Evolutionary conservation across 2,113 vertebrate species (phyloP), one percentile per base, ranked within the genome.

Genomic region (Saguinus imperator): DNA sequence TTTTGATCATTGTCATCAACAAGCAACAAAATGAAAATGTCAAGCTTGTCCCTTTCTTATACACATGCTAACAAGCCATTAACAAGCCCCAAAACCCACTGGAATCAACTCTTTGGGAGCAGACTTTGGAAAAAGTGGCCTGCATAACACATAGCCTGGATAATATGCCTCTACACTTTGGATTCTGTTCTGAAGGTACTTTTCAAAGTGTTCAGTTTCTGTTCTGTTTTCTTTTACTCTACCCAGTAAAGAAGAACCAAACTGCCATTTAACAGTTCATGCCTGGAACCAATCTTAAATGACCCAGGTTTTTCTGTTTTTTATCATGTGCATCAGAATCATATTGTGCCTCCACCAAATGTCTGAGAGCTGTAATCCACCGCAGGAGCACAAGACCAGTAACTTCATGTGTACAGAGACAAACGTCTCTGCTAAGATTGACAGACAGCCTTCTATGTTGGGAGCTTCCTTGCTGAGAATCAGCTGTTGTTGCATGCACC

Each of bases 261-360:
- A 25, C 76, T 91, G 55, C 58, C 52, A 52, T 95, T 93, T 80
- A 95, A 90, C 48, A 94, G 87, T 88, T 92, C 86, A 73, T 96
- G 92, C 92, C 87, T 96, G 96, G 92, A 97, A 92, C 48, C 81
- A 95, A 79, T 96, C 80, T 94, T 79, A 80, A 73, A 45, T 58
- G 80, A 95, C 40, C 64, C 32, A 94, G 25, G 40, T 45, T 89
- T 93, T 97, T 48, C 43, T 84, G 50, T 80, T 43, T 90, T 96
- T 83, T 58, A 61, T 95, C n/a, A 29, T 77, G 1, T 85, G 40
- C 27, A 23, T 83, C 68, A 76, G 94, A 85, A 87, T 85, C 52
- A 50, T 70, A 61, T 18, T 37, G 35, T 11, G 11, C 70, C 23
- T 87, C 70, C 75, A 89, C 43, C 94, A 92, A 95, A 80, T 2